phyloP scores from a whole-genome alignment of 2,113 vertebrate species.

The Oreotragus oreotragus region DNA sequence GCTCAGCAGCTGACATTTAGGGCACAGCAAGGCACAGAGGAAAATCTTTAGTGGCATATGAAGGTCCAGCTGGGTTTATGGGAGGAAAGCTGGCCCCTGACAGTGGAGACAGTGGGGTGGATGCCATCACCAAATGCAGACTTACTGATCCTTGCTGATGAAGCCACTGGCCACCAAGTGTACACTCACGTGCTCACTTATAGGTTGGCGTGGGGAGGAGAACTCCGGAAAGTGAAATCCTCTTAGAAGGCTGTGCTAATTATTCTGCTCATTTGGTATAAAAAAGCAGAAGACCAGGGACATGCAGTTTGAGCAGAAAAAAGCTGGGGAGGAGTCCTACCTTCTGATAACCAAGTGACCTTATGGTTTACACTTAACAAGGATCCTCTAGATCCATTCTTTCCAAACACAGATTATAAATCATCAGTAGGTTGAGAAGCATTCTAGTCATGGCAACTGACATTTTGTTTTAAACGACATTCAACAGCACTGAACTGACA shows the following conservation, averaged over 20 bases:
- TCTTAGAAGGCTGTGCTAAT: neutral
- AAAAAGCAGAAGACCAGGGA: neutral
- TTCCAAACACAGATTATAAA: neutral
- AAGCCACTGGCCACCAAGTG: neutral
- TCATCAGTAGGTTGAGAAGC: neutral
- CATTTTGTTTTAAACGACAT: neutral
- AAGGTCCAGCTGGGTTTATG: neutral
- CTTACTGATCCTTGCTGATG: rapidly evolving
- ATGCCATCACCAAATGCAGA: rapidly evolving
- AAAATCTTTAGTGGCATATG: neutral
- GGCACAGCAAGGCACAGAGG: neutral
- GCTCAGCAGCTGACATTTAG: neutral
- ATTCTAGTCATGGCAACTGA: too few species aligned
- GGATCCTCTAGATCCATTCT: neutral
- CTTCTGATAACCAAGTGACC: rapidly evolving
- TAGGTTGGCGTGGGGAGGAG: neutral
- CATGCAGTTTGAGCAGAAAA: neutral
- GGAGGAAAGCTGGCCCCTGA: neutral
- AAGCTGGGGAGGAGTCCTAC: neutral
- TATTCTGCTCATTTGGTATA: neutral
- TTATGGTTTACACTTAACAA: neutral
- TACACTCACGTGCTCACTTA: neutral
- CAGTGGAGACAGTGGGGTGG: neutral
- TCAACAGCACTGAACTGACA: neutral
- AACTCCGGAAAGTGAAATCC: neutral